Evolutionary conservation across 2,888 invertebrate species (phyloP).

Genomic region (Melanostoma mellinum): DNA sequence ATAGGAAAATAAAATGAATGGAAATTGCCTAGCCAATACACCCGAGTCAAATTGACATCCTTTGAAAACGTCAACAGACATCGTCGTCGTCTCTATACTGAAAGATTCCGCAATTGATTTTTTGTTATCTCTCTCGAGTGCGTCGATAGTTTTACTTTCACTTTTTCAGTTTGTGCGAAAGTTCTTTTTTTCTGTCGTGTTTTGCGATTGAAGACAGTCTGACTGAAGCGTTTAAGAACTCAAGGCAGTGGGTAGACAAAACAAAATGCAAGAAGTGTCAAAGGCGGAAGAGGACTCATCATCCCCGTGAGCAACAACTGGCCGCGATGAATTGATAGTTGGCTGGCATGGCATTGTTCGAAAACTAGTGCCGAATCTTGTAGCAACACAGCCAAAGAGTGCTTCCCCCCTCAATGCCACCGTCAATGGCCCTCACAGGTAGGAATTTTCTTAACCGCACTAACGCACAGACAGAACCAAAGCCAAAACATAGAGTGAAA

Average conservation of each 20-base stretch:
- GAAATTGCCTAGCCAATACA: slow-evolving; percentile 11
- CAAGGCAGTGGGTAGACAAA: slow-evolving; percentile 15
- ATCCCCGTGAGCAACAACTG: slow-evolving; percentile 49
- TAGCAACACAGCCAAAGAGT: too few relatives aligned
- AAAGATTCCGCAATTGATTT: slow-evolving; percentile 10
- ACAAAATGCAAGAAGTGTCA: slow-evolving; percentile 43
- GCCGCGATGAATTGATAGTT: slow-evolving; percentile 10
- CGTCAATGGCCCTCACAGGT: slow-evolving; percentile 20
- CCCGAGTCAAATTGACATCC: slow-evolving; percentile 53
- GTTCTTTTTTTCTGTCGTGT: neutral
- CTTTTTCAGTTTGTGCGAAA: neutral
- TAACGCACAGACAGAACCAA: neutral
- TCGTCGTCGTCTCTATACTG: slow-evolving; percentile 36
- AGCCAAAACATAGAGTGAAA: slow-evolving; percentile 36
- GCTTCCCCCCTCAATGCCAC: too few relatives aligned
- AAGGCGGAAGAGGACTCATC: slow-evolving; percentile 67
- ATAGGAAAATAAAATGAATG: slow-evolving; percentile 6
- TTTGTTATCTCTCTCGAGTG: neutral
- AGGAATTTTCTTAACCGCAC: slow-evolving; percentile 14
- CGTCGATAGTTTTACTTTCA: neutral
- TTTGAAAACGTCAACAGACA: slow-evolving; percentile 63
- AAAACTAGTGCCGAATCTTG: slow-evolving; percentile 12
- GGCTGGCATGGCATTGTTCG: slow-evolving; percentile 4
- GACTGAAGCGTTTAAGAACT: slow-evolving; percentile 23
- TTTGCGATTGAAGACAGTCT: slow-evolving; percentile 3